These are phyloP conservation scores for Tachina grossa DNA, from an alignment of 2,888 invertebrate genomes.

Conservation along the genomic window DNA sequence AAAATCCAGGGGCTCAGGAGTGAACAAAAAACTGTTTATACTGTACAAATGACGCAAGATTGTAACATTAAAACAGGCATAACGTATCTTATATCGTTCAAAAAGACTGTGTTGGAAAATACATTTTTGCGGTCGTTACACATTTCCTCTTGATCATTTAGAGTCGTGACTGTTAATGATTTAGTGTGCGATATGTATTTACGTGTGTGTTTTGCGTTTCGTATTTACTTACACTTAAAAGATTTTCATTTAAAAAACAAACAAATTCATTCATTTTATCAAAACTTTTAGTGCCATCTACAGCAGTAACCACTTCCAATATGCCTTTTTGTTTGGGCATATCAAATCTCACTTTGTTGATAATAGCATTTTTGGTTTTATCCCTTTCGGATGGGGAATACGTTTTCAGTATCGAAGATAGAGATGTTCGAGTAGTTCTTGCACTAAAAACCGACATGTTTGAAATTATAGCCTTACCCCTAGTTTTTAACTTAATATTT, in stretches of 20 bases:
- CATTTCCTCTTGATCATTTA: too few relatives aligned
- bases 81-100: too few relatives aligned
- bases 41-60: too few relatives aligned
- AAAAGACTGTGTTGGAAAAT: background rate
- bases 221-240: constrained; percentile 75
- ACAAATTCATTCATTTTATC: constrained; percentile 77
- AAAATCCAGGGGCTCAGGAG: too few relatives aligned
- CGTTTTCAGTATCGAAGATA: constrained; percentile 79
- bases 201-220: background rate
- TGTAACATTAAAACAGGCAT: too few relatives aligned
- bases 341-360: constrained; percentile 81
- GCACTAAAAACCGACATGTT: constrained; percentile 79
- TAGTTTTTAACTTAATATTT: too few relatives aligned
- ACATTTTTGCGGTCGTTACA: too few relatives aligned
- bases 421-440: constrained; percentile 75
- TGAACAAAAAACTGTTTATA: too few relatives aligned
- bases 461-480: constrained; percentile 20
- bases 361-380: constrained; percentile 77
- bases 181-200: too few relatives aligned
- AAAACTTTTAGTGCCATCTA: constrained; percentile 75
- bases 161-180: too few relatives aligned
- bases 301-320: constrained; percentile 75
- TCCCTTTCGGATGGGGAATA: constrained; percentile 79
- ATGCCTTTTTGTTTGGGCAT: constrained; percentile 78
- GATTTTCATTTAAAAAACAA: constrained; percentile 75